Evolutionary conservation across 2,888 invertebrate species (phyloP).

Genomic region (Silvanus unidentatus): DNA sequence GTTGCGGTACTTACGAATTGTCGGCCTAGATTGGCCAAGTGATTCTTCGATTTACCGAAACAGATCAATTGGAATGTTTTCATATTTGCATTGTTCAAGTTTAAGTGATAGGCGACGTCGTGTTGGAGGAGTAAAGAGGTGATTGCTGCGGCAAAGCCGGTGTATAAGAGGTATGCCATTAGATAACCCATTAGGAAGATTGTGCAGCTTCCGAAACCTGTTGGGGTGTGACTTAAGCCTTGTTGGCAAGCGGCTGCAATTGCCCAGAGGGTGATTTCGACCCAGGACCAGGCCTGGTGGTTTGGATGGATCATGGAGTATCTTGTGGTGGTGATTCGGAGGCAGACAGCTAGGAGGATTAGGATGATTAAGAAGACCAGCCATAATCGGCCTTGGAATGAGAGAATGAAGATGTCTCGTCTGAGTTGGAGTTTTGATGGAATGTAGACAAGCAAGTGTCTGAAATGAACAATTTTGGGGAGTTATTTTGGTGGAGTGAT

Average conservation of each 20-base stretch:
- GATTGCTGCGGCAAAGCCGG: slow-evolving; percentile 39
- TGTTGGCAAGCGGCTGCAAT: slow-evolving; percentile 42
- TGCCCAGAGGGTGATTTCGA: slow-evolving; percentile 39
- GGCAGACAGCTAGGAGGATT: slow-evolving; percentile 28
- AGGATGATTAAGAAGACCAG: slow-evolving; percentile 31
- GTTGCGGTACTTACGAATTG: neutral
- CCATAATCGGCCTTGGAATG: slow-evolving; percentile 38
- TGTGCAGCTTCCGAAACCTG: slow-evolving; percentile 30
- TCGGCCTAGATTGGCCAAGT: neutral
- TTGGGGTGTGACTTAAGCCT: slow-evolving; percentile 36
- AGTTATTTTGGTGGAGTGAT: slow-evolving; percentile 3
- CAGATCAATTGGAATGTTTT: slow-evolving; percentile 13
- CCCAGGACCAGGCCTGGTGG: slow-evolving; percentile 33
- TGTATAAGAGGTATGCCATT: slow-evolving; percentile 36
- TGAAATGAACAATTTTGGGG: slow-evolving; percentile 16
- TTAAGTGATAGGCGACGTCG: slow-evolving; percentile 19
- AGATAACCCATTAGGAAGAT: slow-evolving; percentile 37
- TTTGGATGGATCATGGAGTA: slow-evolving; percentile 25
- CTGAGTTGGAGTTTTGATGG: slow-evolving; percentile 28
- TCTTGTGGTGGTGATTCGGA: slow-evolving; percentile 28
- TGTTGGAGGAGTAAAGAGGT: slow-evolving; percentile 36
- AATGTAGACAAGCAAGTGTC: slow-evolving; percentile 32
- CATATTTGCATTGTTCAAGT: slow-evolving; percentile 8
- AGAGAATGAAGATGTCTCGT: slow-evolving; percentile 37
- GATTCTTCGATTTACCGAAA: slow-evolving; percentile 7